Conservation (phyloP, 2,113 vertebrate genomes). For the Lutjanus erythropterus region DNA sequence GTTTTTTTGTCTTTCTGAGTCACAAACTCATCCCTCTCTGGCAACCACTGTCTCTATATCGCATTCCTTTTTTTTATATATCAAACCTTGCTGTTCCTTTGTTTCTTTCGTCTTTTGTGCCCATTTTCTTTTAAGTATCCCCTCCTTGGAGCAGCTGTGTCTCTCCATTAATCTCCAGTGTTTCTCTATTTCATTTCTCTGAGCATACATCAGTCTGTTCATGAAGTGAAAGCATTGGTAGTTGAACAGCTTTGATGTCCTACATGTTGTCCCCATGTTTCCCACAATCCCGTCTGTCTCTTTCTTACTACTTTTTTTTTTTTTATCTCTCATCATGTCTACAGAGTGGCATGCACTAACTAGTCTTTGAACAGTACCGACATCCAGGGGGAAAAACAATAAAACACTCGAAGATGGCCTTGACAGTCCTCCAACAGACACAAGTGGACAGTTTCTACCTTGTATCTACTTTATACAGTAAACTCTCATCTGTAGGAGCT, state of each 20-base stretch:
- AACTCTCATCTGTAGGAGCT: not conserved
- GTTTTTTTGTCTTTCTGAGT: constrained; percentile 42
- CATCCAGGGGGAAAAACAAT: not conserved
- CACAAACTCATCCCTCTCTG: constrained; percentile 22
- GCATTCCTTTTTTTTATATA: constrained; percentile 33
- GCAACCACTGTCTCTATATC: constrained; percentile 21
- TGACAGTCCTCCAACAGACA: not conserved
- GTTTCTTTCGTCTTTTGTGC: constrained; percentile 1
- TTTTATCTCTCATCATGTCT: not conserved
- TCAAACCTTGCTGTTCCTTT: constrained; percentile 26
- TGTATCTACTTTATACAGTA: constrained; percentile 21
- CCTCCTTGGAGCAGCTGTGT: constrained; percentile 19
- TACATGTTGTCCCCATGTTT: not conserved
- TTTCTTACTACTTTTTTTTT: constrained; percentile 13
- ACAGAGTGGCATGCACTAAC: not conserved
- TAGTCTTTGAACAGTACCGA: constrained; percentile 12
- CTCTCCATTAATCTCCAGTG: constrained; percentile 21
- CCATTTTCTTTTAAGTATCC: constrained; percentile 5
- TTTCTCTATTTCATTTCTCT: constrained; percentile 12
- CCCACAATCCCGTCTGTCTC: not conserved
- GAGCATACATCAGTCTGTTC: constrained; percentile 22
- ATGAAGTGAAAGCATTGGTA: constrained; percentile 14
- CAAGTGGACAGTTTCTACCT: constrained; percentile 6
- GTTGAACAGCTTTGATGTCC: constrained; percentile 36
- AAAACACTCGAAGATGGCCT: not conserved